Percentiles rank a stretch among this genome's conserved stretches.
phyloP scores from a whole-genome alignment of 2,888 invertebrate species.

The Anorthoa munda region DNA sequence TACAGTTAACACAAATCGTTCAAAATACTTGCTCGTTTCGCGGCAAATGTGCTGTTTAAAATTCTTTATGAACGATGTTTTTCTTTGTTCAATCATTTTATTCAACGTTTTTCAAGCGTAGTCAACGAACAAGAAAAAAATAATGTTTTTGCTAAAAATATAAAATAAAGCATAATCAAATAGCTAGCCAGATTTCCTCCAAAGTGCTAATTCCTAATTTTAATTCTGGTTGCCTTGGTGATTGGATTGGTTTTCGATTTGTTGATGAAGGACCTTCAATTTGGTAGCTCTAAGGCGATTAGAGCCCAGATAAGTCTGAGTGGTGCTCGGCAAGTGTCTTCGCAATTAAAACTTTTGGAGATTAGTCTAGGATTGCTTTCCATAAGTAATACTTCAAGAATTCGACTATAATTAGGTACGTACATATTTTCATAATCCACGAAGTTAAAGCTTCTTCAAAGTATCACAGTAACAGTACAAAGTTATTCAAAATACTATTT shows the following conservation, averaged over 20 bases:
- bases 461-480: no score
- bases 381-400: not conserved
- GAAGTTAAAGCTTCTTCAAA: not conserved
- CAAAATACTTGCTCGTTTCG: not conserved
- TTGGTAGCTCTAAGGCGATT: conserved; percentile 46
- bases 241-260: conserved; percentile 63
- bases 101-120: not conserved
- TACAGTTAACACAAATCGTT: not conserved
- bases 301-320: conserved; percentile 29
- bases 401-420: not conserved
- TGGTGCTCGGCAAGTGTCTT: conserved; percentile 24
- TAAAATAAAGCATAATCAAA: not conserved
- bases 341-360: conserved; percentile 49
- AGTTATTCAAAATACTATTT: not conserved
- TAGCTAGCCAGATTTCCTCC: not conserved
- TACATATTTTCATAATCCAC: not conserved
- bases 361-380: not conserved
- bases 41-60: not conserved
- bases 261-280: conserved; percentile 40
- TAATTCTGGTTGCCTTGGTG: conserved; percentile 12
- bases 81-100: not conserved
- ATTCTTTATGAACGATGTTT: not conserved
- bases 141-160: no score
- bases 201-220: conserved; percentile 17
- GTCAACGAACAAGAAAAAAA: no score